Conservation (phyloP, 92 coral and sea anemone genomes). For the Diadumene lineata region DNA sequence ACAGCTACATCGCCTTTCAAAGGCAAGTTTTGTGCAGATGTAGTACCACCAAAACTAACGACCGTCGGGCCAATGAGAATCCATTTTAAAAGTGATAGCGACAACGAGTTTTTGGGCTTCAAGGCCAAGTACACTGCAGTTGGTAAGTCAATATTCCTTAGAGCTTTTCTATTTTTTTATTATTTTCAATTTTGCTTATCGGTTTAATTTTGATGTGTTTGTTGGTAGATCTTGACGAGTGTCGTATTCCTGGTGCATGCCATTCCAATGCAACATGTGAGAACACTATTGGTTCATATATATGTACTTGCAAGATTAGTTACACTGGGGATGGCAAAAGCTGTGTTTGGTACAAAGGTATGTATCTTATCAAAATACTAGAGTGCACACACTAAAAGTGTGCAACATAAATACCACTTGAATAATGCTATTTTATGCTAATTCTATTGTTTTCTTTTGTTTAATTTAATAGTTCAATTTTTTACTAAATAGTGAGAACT, state of each 20-base stretch:
- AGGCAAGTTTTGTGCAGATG: constrained; percentile 44
- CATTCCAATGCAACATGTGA: constrained; percentile 86
- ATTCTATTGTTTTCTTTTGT: too few species aligned
- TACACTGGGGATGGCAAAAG: constrained; percentile 80
- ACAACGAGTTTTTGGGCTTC: constrained; percentile 74
- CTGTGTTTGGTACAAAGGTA: constrained; percentile 83
- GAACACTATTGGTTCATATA: constrained; percentile 75
- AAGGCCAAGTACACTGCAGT: constrained; percentile 51
- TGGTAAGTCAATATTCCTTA: constrained; percentile 42
- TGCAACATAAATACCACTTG: too few species aligned
- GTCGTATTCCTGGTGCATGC: constrained; percentile 54
- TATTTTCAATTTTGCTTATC: neutral
- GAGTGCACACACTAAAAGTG: too few species aligned
- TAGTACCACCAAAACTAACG: constrained; percentile 52
- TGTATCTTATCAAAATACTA: too few species aligned
- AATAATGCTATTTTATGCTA: too few species aligned
- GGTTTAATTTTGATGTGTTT: neutral
- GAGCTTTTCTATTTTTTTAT: neutral
- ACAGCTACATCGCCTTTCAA: constrained; percentile 25
- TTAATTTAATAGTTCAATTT: too few species aligned
- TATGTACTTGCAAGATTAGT: constrained; percentile 75
- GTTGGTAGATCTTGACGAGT: constrained; percentile 72
- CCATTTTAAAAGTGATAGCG: constrained; percentile 47
- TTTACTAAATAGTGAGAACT: too few species aligned
- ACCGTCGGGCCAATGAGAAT: constrained; percentile 77